Evolutionary conservation across 1,140 invertebrate genomes (phyloP).

Genomic region (Drosophila littoralis): DNA sequence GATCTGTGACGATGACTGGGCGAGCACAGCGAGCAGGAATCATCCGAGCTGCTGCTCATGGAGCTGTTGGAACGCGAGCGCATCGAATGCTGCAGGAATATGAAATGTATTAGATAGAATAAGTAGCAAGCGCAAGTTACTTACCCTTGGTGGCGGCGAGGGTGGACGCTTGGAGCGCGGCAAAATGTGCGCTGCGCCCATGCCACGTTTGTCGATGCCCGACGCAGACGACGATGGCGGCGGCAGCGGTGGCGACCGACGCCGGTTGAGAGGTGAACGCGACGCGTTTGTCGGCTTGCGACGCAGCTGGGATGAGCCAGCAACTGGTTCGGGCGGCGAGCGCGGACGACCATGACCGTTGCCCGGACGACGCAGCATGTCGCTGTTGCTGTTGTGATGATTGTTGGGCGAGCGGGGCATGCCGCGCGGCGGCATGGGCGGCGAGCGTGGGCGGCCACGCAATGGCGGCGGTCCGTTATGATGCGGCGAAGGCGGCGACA

Average conservation of each 20-base stretch:
- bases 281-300: conserved; percentile 71
- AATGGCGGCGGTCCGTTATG: conserved; percentile 55
- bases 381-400: conserved; percentile 62
- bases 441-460: conserved; percentile 74
- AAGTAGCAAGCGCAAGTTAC: neutral
- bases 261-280: conserved; percentile 74
- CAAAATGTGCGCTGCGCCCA: conserved; percentile 63
- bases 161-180: conserved; percentile 84
- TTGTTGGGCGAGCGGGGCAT: conserved; percentile 71
- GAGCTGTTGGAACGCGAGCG: conserved; percentile 88
- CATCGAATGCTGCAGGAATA: conserved; percentile 64
- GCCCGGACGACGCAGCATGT: conserved; percentile 69
- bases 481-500: conserved; percentile 73
- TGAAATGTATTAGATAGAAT: neutral
- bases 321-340: conserved; percentile 75
- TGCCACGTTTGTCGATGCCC: conserved; percentile 58
- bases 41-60: conserved; percentile 91
- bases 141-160: conserved; percentile 84
- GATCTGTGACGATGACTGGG: conserved; percentile 82
- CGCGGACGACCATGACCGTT: conserved; percentile 74
- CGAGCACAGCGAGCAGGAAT: conserved; percentile 91
- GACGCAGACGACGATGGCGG: conserved; percentile 56
- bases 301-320: conserved; percentile 58
- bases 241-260: conserved; percentile 69
- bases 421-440: conserved; percentile 64